A percentile compares a stretch with the other conserved stretches of the same genome.
These are phyloP conservation scores for Drosophila erecta DNA, from an alignment of 1,140 invertebrate species.

Conservation along the genomic window DNA sequence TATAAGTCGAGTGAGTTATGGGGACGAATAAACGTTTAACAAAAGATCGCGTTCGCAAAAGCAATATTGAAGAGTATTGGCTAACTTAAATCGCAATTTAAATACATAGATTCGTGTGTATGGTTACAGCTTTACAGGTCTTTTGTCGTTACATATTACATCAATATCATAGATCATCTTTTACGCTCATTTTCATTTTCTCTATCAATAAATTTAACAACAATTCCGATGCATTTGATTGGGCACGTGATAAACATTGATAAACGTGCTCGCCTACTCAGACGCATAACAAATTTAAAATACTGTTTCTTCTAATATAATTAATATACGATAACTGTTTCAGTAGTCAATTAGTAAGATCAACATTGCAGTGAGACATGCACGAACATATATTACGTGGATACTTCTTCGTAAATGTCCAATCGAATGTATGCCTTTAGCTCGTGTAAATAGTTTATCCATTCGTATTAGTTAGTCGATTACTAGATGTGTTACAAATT, in stretches of 20 bases:
- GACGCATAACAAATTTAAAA: slow-evolving; percentile 73
- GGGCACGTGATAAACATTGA: slow-evolving; percentile 62
- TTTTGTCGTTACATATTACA: slow-evolving; percentile 64
- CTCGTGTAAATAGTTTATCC: slow-evolving; percentile 47
- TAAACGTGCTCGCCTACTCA: slow-evolving; percentile 57
- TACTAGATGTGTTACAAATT: slow-evolving; percentile 58
- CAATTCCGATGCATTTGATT: slow-evolving; percentile 69
- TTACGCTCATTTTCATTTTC: slow-evolving; percentile 16
- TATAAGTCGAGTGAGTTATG: slow-evolving; percentile 28
- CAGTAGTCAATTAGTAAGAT: slow-evolving; percentile 65
- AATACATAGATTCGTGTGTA: slow-evolving; percentile 63
- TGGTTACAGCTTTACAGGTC: slow-evolving; percentile 58
- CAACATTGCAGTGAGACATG: slow-evolving; percentile 64
- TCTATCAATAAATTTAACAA: slow-evolving; percentile 79
- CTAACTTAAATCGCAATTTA: slow-evolving; percentile 70
- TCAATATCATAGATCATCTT: slow-evolving; percentile 40
- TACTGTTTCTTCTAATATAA: slow-evolving; percentile 63
- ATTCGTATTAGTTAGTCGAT: slow-evolving; percentile 34
- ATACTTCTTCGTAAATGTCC: slow-evolving; percentile 9
- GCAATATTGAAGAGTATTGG: slow-evolving; percentile 53
- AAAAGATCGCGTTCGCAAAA: slow-evolving; percentile 44
- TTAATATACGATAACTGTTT: slow-evolving; percentile 65
- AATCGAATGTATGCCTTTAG: slow-evolving; percentile 14
- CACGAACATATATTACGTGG: slow-evolving; percentile 16
- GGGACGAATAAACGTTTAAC: slow-evolving; percentile 50